Conservation (phyloP, 2,888 invertebrate genomes). For the Tachina lurida region DNA sequence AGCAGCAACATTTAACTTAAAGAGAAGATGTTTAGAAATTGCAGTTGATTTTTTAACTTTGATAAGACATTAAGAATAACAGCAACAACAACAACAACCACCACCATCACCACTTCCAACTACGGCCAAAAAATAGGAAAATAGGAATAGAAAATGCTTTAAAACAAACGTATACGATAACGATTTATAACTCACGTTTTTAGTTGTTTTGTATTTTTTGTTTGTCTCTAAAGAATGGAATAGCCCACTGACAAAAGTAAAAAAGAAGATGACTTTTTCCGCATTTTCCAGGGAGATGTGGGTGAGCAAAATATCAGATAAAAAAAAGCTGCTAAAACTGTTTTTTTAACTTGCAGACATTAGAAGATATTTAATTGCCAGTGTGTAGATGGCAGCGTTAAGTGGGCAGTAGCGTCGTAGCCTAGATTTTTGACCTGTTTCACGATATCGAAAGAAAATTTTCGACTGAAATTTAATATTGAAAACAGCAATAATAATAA, state of each 20-base stretch:
- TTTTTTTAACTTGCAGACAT: conserved; percentile 12
- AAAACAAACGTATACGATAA: conserved; percentile 64
- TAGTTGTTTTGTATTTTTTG: conserved; percentile 25
- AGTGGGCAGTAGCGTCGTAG: conserved; percentile 53
- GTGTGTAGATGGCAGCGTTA: conserved; percentile 23
- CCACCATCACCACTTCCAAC: background rate
- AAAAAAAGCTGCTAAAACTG: conserved; percentile 31
- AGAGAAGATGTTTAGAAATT: conserved; percentile 54
- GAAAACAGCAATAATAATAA: too few species aligned
- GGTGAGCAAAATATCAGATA: conserved; percentile 45
- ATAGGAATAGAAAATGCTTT: background rate
- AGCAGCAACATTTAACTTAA: conserved; percentile 38
- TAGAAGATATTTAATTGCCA: conserved; percentile 56
- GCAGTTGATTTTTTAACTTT: conserved; percentile 63
- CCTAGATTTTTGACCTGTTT: too few species aligned
- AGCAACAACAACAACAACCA: background rate
- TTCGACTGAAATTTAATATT: too few species aligned
- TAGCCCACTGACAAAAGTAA: background rate
- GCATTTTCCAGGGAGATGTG: conserved; percentile 45
- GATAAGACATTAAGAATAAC: conserved; percentile 54
- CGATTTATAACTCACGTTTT: conserved; percentile 67
- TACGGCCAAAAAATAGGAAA: background rate
- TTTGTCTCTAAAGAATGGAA: conserved; percentile 22
- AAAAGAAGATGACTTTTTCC: conserved; percentile 47
- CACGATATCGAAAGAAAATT: too few species aligned